Conservation (phyloP, 2,888 invertebrate species). For the Holacanthella duospinosa region DNA sequence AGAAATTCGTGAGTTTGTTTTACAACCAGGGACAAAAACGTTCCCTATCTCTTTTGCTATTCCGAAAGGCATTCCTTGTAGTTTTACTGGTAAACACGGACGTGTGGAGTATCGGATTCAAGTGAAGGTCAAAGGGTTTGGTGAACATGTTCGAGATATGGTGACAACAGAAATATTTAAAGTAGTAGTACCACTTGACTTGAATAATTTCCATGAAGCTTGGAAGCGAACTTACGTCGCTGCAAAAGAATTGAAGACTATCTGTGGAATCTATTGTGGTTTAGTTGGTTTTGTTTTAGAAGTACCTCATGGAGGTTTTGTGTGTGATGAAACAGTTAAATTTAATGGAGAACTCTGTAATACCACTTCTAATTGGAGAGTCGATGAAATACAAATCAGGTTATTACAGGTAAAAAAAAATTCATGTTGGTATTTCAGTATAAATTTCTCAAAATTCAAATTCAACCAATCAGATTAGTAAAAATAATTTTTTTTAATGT, state of each 20-base stretch:
- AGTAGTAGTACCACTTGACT: background rate
- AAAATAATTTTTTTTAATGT: background rate
- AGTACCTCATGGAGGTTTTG: background rate
- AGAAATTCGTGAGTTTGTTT: background rate
- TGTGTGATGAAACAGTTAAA: background rate
- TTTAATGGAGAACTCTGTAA: background rate
- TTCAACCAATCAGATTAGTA: background rate
- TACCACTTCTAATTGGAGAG: background rate
- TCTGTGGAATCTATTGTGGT: background rate
- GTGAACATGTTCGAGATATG: background rate
- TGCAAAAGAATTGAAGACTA: background rate
- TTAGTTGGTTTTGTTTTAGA: background rate
- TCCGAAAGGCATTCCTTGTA: background rate
- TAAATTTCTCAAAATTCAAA: background rate
- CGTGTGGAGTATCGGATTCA: background rate
- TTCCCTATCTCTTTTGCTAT: background rate
- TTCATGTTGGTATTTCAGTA: no score
- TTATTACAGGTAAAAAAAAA: background rate
- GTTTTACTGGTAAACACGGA: background rate
- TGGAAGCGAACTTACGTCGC: background rate
- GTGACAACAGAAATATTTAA: background rate
- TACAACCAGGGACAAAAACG: background rate
- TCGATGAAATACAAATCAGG: background rate
- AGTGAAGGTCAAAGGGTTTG: background rate
- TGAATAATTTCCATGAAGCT: background rate